Conservation (phyloP, 2,888 invertebrate genomes). For the Melanostoma mellinum region DNA sequence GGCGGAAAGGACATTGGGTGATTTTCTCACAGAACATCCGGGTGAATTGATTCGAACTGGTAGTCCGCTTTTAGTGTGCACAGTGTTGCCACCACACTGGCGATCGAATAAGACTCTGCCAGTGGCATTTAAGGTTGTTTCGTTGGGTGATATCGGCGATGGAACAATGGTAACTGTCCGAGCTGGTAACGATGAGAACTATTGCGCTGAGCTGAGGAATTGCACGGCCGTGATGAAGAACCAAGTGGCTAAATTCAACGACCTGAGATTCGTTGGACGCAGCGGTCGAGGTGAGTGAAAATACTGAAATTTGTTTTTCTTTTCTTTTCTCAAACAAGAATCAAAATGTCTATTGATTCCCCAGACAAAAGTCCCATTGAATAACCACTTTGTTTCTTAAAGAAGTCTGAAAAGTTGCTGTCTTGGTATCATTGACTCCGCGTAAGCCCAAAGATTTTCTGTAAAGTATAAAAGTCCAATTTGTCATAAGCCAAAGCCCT, state of each 20-base stretch:
- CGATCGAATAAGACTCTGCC: conserved; percentile 99
- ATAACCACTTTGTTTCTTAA: too few species aligned
- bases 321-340: conserved; percentile 14
- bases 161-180: conserved; percentile 97
- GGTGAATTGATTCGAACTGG: conserved; percentile 96
- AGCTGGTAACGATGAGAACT: conserved; percentile 99
- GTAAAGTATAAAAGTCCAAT: conserved; percentile 36
- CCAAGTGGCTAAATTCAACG: conserved; percentile 99
- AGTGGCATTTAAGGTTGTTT: conserved; percentile 97
- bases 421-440: too few species aligned
- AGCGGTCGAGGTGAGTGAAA: conserved; percentile 96
- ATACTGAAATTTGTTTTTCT: background rate
- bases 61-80: conserved; percentile 97
- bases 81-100: conserved; percentile 97
- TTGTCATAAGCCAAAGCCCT: conserved; percentile 39
- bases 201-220: conserved; percentile 96
- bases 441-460: too few species aligned
- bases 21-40: conserved; percentile 94
- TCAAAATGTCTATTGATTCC: too few species aligned
- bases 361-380: too few species aligned
- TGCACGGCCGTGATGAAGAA: conserved; percentile 98
- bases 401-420: too few species aligned
- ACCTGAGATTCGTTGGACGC: conserved; percentile 98
- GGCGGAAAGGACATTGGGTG: conserved; percentile 92
- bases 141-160: conserved; percentile 96